Conservation (phyloP, 2,797 vertebrate genomes). For the Aselliscus stoliczkanus region DNA sequence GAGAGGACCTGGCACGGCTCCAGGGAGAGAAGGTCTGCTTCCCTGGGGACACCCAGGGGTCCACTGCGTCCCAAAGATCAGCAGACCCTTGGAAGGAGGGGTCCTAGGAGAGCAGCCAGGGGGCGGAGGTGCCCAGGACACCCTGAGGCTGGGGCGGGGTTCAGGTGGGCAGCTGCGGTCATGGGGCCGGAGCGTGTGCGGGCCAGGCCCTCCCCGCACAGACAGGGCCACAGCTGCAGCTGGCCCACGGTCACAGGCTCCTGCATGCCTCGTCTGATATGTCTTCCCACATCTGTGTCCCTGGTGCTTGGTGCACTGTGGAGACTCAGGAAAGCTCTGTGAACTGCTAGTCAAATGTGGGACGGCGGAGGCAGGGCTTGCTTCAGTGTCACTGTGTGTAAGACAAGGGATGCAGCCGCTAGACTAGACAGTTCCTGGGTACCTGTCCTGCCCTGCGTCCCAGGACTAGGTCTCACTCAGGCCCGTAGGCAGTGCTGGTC, state of each 20-base stretch:
- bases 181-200: neutral
- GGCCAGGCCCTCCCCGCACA: fast-evolving
- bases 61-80: fast-evolving
- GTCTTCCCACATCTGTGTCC: fast-evolving
- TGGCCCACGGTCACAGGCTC: fast-evolving
- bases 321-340: neutral
- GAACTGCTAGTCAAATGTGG: neutral
- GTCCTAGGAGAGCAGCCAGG: fast-evolving
- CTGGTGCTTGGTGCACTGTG: fast-evolving
- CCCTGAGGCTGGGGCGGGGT: neutral
- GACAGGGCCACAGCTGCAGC: fast-evolving
- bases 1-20: slow-evolving; percentile 81
- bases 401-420: too few species aligned
- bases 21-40: slow-evolving; percentile 81
- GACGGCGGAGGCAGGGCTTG: neutral
- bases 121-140: fast-evolving
- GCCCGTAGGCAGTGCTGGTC: neutral
- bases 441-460: neutral
- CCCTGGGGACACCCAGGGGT: fast-evolving
- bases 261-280: fast-evolving
- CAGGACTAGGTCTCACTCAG: neutral
- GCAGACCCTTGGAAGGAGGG: too few species aligned
- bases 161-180: fast-evolving
- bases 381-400: neutral
- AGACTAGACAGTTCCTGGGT: fast-evolving